Evolutionary conservation across 2,888 invertebrate genomes (phyloP), one percentile per base, ranked within the genome.

Genomic region (Apotomis betuletana): DNA sequence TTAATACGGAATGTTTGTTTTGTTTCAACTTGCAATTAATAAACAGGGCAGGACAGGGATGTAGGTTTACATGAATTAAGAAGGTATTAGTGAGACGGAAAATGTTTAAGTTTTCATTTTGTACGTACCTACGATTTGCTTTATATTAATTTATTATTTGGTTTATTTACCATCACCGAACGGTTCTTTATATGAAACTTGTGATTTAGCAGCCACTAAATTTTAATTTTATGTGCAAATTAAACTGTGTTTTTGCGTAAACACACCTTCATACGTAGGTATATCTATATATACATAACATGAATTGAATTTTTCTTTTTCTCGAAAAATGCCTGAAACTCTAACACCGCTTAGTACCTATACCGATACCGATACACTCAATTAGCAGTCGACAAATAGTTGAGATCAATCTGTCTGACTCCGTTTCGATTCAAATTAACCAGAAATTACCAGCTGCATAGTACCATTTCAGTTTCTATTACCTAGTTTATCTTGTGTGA

Each of bases 321-420:
- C 15, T 38, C 27, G 15, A 13, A n/a, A 36, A 62, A 57, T 36
- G 8, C 38, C 15, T 38, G 38, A 8, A 6, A 4, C 8, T 44
- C 36, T 52, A 73, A 79, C 81, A 77, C 78, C 74, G 69, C 71
- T 76, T 81, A 78, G 79, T 87, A 83, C n/a, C n/a, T n/a, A n/a
- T n/a, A n/a, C n/a, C n/a, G n/a, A n/a, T 83, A 87, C 81, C 83
- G 75, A 80, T 77, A 75, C 81, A 85, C 82, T 87, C 86, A 87
- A 89, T 89, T 87, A 87, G 84, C 87, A 88, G 83, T 83, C 84
- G 89, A 93, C 92, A 92, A 92, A 93, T 92, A 85, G 91, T 88
- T 82, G 86, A 91, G 92, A 88, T 92, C 90, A 92, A 90, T 90
- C 90, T 91, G 88, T 91, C 89, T 90, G 91, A 92, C 91, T 92